phyloP scores from a whole-genome alignment of 2,888 invertebrate species.

The Calameuta pallipes region DNA sequence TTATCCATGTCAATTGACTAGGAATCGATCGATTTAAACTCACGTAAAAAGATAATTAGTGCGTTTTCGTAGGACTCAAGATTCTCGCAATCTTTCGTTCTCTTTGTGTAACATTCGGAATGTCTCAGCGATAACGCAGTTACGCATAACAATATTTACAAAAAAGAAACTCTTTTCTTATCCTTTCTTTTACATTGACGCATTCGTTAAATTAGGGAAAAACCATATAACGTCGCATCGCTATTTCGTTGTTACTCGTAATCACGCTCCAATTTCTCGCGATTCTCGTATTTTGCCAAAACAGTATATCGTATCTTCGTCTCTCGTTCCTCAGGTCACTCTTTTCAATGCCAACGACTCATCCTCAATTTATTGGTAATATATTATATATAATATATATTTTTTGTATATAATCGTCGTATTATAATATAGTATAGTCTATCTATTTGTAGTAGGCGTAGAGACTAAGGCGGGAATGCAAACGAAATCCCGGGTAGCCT shows the following conservation, averaged over 20 bases:
- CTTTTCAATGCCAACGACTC: neutral
- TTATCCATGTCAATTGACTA: too few species aligned
- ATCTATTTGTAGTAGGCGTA: slow-evolving; percentile 59
- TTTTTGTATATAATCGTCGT: slow-evolving; percentile 51
- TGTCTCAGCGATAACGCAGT: too few species aligned
- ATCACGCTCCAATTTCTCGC: neutral
- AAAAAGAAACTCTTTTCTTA: slow-evolving; percentile 20
- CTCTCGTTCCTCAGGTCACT: neutral
- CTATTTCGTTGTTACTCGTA: slow-evolving; percentile 21
- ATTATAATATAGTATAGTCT: slow-evolving; percentile 55
- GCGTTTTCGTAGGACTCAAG: too few species aligned
- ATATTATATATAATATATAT: slow-evolving; percentile 40
- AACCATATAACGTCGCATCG: slow-evolving; percentile 10
- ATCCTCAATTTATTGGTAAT: slow-evolving; percentile 20
- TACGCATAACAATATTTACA: slow-evolving; percentile 7
- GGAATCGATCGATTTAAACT: too few species aligned
- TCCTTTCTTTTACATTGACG: too few species aligned
- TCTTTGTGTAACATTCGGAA: too few species aligned
- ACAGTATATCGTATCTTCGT: slow-evolving; percentile 25
- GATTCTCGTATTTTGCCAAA: slow-evolving; percentile 43
- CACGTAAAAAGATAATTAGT: too few species aligned
- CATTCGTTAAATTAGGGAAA: slow-evolving; percentile 3
- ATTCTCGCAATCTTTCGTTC: too few species aligned
- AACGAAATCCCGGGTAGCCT: slow-evolving; percentile 47
- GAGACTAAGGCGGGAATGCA: slow-evolving; percentile 55